These are phyloP conservation scores for Hirtodrosophila alboralis DNA, from an alignment of 2,888 invertebrate genomes.

Conservation along the genomic window DNA sequence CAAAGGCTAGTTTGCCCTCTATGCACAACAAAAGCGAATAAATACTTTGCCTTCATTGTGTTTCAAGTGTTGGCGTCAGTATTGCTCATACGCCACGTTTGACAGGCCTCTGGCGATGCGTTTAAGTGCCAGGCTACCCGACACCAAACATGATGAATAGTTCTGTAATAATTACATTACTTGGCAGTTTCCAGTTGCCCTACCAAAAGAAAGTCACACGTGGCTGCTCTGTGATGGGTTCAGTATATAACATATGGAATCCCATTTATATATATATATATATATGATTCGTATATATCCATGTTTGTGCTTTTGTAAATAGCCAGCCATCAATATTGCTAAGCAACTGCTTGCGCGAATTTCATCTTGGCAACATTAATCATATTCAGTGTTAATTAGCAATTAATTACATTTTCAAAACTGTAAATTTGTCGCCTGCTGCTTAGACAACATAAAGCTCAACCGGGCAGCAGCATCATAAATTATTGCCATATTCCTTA, in stretches of 20 bases:
- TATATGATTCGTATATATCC: slow-evolving; percentile 1
- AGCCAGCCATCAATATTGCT: slow-evolving; percentile 38
- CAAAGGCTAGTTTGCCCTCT: slow-evolving; percentile 15
- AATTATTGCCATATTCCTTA: slow-evolving; percentile 44
- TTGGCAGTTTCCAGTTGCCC: slow-evolving; percentile 65
- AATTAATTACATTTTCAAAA: slow-evolving; percentile 73
- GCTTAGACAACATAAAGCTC: slow-evolving; percentile 11
- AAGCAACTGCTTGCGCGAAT: slow-evolving; percentile 27
- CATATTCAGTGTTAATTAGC: slow-evolving; percentile 73
- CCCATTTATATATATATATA: background rate
- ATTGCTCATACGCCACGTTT: slow-evolving; percentile 48
- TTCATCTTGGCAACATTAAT: slow-evolving; percentile 56
- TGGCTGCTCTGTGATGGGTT: slow-evolving; percentile 54
- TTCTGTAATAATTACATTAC: slow-evolving; percentile 76
- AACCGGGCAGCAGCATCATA: slow-evolving; percentile 34
- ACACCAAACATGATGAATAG: slow-evolving; percentile 76
- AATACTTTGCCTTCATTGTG: slow-evolving; percentile 25
- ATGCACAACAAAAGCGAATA: slow-evolving; percentile 34
- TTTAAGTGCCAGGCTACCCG: slow-evolving; percentile 53
- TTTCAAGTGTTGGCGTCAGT: slow-evolving; percentile 4
- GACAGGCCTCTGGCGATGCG: slow-evolving; percentile 48
- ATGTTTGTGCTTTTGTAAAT: slow-evolving; percentile 26
- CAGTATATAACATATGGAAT: background rate
- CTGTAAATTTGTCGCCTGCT: slow-evolving; percentile 67
- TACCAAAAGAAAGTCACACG: slow-evolving; percentile 69